Base-by-base conservation (phyloP, 2,797 vertebrate species). In the Champsocephalus gunnari region DNA sequence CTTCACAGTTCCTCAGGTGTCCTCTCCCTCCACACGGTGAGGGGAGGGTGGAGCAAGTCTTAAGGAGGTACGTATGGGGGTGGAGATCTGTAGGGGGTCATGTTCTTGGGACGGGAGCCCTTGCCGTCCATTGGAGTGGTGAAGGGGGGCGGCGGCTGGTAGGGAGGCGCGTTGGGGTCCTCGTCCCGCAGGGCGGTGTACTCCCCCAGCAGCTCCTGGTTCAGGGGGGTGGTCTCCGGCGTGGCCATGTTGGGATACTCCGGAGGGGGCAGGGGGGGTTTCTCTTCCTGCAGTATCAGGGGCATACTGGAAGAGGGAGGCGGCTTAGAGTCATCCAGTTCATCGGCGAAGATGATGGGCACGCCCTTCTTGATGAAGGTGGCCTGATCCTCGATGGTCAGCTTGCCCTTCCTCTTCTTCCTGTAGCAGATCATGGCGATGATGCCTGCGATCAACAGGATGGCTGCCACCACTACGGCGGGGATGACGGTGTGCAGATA, bases 361-460 rank as follows among this genome's bases (percentile, higher is more conserved):
- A 99, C 98, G 0, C 98, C 98, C 14, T 99, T 99, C 86, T 99
- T 99, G 81, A 99, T 99, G 92, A 99, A 99, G 59, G 98, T 99
- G 55, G 98, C 98, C 93, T 99, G 98, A 88, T 99, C 98, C 93
- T 99, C 98, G 0, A 99, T 97, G 41, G 97, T 99, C 68, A 99
- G 93, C 85, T 99, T 99, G 77, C 98, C 98, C 93, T 98, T 97
- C 56, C 98, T 94, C 72, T 99, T 99, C 93, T 99, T 99, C 59
- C 98, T 96, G 82, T 99, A 99, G 92, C 98, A 99, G 83, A 99
- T 97, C 98, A 99, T 99, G 9, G 98, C 98, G 0, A 99, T 97
- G 83, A 99, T 97, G 49, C 98, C 98, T 0, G 98, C 98, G 5
- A 98, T 97, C 0, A 99, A 91, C 72, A 99, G 88, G 74, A 99